Evolutionary conservation across 92 coral and sea anemone genomes (phyloP), one percentile per base, ranked within the genome.

Genomic region (Porites cylindrica): DNA sequence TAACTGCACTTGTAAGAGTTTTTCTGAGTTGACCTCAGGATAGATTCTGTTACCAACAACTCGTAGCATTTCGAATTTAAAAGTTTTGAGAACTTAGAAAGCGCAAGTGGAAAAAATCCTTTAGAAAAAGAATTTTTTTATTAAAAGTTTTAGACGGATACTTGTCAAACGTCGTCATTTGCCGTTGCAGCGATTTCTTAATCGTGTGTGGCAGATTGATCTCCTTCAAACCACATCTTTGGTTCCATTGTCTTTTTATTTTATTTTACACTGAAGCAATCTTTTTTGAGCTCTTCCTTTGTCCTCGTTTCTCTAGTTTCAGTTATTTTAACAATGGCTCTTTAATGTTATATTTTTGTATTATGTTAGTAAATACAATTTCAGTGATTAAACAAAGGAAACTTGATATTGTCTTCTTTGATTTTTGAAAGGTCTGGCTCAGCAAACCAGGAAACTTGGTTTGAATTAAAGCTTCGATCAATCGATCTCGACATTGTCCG

Each of bases 361-460:
- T 82, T 70, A 82, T 70, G 77, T 70, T 70, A 82, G 86, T 82
- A 70, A 82, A 70, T 81, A 81, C 64, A 82, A 54, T 82, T 70
- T 19, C 86, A 82, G 78, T 82, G 86, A 70, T 82, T 70, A 82
- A 70, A 82, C 77, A 68, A 70, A 54, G 86, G 54, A 54, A 71
- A 69, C 59, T 24, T 58, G 53, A 66, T 17, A 10, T 1, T 19
- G 14, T 32, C 26, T 14, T 0, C 56, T 10, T 12, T 56, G 61
- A 10, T 12, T 56, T 10, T 56, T 14, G 16, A 56, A 56, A 54
- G 60, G 60, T 0, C 60, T 54, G 13, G 13, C 60, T 54, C 13
- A 54, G 60, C 60, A 54, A 54, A 54, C 60, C 32, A 29, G 32
- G 32, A 29, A 29, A 29, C 32, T 29, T 29, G 32, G 32, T 29